Evolutionary conservation across 2,888 invertebrate genomes (phyloP).

Genomic region (Drosophila stalkeri): DNA sequence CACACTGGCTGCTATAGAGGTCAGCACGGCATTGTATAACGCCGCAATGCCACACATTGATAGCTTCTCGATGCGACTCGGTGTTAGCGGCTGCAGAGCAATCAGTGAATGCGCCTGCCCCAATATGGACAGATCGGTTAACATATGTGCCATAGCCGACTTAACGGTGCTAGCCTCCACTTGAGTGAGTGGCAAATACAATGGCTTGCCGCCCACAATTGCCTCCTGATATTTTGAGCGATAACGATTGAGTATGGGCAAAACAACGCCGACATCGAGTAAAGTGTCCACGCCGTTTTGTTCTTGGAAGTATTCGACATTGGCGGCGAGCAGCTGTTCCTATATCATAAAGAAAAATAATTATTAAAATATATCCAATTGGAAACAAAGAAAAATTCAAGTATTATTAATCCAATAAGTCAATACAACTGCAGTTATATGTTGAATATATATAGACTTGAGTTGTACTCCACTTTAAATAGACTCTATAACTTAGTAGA

Average conservation of each 20-base stretch:
- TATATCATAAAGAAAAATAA: slow-evolving; percentile 82
- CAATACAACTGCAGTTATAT: neutral
- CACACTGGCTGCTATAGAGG: slow-evolving; percentile 88
- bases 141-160: slow-evolving; percentile 90
- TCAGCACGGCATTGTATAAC: slow-evolving; percentile 91
- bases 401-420: neutral
- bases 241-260: slow-evolving; percentile 88
- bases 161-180: slow-evolving; percentile 91
- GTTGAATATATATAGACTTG: neutral
- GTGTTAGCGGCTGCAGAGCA: slow-evolving; percentile 94
- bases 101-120: slow-evolving; percentile 94
- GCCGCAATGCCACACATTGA: slow-evolving; percentile 93
- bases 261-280: slow-evolving; percentile 91
- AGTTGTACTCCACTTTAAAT: neutral
- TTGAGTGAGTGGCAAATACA: slow-evolving; percentile 89
- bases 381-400: neutral
- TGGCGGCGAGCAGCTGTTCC: slow-evolving; percentile 92
- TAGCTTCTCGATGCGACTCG: slow-evolving; percentile 92
- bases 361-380: neutral
- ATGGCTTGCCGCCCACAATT: slow-evolving; percentile 87
- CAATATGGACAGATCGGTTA: slow-evolving; percentile 92
- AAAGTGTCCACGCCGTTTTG: slow-evolving; percentile 93
- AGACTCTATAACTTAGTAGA: neutral
- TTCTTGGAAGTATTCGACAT: slow-evolving; percentile 91
- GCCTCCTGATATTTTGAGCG: slow-evolving; percentile 86